Percentiles rank a stretch among this genome's conserved stretches.
These are phyloP conservation scores for Cataglyphis altisquamis DNA, from an alignment of 2,888 invertebrate genomes.

Conservation along the genomic window DNA sequence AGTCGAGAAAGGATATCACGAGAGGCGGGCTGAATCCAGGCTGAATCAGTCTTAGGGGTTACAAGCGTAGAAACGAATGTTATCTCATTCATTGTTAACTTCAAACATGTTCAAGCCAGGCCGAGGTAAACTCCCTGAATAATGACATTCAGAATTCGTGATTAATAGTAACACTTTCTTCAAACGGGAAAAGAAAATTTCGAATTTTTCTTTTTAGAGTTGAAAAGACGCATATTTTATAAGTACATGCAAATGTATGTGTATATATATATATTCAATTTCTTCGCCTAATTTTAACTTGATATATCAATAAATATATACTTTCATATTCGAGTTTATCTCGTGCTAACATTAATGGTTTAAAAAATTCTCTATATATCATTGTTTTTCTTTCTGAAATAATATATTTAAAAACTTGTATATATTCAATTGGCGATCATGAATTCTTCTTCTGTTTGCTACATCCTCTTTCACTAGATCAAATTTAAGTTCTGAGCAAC, in stretches of 20 bases:
- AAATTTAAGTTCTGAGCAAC: constrained; percentile 44
- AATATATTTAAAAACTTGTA: not conserved
- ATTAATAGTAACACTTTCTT: not conserved
- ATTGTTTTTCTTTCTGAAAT: not conserved
- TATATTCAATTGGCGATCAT: constrained; percentile 31
- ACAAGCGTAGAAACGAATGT: constrained; percentile 59
- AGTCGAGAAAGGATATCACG: constrained; percentile 33
- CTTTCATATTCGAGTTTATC: not conserved
- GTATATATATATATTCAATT: too few species aligned
- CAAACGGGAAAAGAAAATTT: not conserved
- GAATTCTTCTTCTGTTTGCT: constrained; percentile 26
- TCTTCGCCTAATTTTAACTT: constrained; percentile 5
- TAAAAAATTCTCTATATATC: not conserved
- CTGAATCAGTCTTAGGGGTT: constrained; percentile 72
- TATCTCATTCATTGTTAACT: constrained; percentile 50
- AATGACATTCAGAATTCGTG: not conserved
- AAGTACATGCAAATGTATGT: not conserved
- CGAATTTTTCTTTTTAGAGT: not conserved
- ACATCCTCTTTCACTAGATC: constrained; percentile 34
- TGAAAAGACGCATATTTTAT: not conserved
- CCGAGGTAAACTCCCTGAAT: not conserved
- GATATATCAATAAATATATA: not conserved
- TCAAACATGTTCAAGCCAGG: constrained; percentile 16
- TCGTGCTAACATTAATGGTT: not conserved
- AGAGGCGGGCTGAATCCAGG: constrained; percentile 44